phyloP scores from a whole-genome alignment of 2,888 invertebrate species.

The Dascillus cervinus region DNA sequence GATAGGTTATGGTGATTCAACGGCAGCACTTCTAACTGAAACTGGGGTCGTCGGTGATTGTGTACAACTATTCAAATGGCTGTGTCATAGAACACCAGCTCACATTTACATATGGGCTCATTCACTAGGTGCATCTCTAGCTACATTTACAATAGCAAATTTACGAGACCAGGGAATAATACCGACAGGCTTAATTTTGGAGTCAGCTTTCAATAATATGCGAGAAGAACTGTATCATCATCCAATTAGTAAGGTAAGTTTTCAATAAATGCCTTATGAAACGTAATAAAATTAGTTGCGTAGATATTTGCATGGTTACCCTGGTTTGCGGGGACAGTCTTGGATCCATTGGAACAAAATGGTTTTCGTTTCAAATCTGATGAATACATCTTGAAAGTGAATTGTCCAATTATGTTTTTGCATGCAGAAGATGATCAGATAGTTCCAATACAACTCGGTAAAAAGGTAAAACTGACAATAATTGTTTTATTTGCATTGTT shows the following conservation, averaged over 20 bases:
- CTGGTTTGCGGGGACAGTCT: slow-evolving; percentile 33
- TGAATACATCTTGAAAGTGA: slow-evolving; percentile 26
- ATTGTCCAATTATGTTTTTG: slow-evolving; percentile 35
- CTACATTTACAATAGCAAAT: slow-evolving; percentile 26
- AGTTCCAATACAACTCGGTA: slow-evolving; percentile 30
- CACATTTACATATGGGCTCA: slow-evolving; percentile 37
- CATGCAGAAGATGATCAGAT: slow-evolving; percentile 34
- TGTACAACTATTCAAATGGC: slow-evolving; percentile 32
- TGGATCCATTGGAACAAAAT: slow-evolving; percentile 29
- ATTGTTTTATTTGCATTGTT: no score
- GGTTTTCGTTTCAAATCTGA: slow-evolving; percentile 31
- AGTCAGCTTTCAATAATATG: slow-evolving; percentile 32
- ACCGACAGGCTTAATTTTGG: slow-evolving; percentile 30
- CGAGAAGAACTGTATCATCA: slow-evolving; percentile 23
- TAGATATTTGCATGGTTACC: slow-evolving; percentile 33
- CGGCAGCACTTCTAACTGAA: slow-evolving; percentile 28
- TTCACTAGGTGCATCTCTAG: slow-evolving; percentile 34
- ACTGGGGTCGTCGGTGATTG: slow-evolving; percentile 32
- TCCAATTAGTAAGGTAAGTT: slow-evolving; percentile 7
- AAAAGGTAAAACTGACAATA: slow-evolving; percentile 28
- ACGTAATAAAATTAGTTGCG: neutral
- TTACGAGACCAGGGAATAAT: slow-evolving; percentile 17
- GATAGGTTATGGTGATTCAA: slow-evolving; percentile 36
- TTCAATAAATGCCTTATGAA: neutral
- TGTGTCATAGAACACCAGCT: slow-evolving; percentile 23